Evolutionary conservation across 2,888 invertebrate genomes (phyloP).

Genomic region (Drosophila koepferae): DNA sequence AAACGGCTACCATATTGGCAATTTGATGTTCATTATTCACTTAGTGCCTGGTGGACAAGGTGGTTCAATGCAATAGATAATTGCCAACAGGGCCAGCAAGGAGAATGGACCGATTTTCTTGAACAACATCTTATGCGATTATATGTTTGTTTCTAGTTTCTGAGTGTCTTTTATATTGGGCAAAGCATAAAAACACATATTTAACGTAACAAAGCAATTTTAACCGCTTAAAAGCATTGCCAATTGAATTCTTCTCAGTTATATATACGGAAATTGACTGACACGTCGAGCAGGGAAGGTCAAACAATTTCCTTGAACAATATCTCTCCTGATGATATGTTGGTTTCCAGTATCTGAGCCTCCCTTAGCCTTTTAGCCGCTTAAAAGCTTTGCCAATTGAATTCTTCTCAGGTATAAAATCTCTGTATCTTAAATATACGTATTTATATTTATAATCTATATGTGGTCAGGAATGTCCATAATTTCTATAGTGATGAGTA

Average conservation of each 20-base stretch:
- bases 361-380: too few relatives aligned
- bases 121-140: not conserved
- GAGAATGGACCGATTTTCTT: not conserved
- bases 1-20: too few relatives aligned
- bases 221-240: not conserved
- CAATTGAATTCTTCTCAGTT: not conserved
- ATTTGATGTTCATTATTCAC: too few relatives aligned
- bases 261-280: too few relatives aligned
- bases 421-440: too few relatives aligned
- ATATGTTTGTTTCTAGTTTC: not conserved
- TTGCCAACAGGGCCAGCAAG: too few relatives aligned
- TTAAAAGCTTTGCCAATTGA: too few relatives aligned
- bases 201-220: not conserved
- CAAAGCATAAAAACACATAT: not conserved
- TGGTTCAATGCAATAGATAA: not conserved
- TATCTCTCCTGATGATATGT: too few relatives aligned
- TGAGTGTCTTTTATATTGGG: not conserved
- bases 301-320: too few relatives aligned
- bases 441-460: not conserved
- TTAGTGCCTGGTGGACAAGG: not conserved
- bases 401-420: too few relatives aligned
- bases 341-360: too few relatives aligned
- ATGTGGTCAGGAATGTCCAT: constrained; percentile 38
- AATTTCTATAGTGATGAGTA: constrained; percentile 47
- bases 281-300: too few relatives aligned